phyloP scores from a whole-genome alignment of 1,140 invertebrate species.

The Rhopalosiphum maidis region DNA sequence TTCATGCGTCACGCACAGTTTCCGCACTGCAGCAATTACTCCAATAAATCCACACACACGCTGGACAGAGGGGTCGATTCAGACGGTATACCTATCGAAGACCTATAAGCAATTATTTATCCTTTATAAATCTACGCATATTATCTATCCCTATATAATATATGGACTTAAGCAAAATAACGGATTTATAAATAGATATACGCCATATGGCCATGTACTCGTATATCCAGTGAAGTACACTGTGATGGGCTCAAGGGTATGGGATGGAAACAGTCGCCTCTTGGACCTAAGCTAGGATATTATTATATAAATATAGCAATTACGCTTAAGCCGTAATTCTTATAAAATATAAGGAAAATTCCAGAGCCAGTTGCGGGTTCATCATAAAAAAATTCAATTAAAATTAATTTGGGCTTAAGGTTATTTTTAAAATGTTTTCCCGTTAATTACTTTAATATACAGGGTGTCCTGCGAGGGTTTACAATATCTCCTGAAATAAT shows the following conservation, averaged over 20 bases:
- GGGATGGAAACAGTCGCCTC: background rate
- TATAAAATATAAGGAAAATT: background rate
- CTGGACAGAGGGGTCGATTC: background rate
- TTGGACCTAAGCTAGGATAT: background rate
- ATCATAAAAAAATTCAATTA: background rate
- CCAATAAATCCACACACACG: background rate
- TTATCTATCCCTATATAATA: background rate
- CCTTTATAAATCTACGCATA: background rate
- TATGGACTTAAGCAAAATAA: background rate
- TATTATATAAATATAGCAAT: background rate
- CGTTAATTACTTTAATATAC: background rate
- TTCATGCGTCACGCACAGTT: background rate
- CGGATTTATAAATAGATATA: background rate
- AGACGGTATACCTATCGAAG: background rate
- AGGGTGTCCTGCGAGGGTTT: too few species aligned
- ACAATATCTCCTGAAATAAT: too few species aligned
- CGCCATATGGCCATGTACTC: background rate
- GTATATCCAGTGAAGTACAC: background rate
- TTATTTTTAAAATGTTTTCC: background rate
- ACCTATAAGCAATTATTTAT: constrained; percentile 1
- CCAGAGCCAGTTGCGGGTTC: background rate
- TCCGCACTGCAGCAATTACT: background rate
- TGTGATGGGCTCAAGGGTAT: background rate
- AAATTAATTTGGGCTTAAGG: background rate
- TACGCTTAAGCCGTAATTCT: background rate